Percentiles rank a stretch among this genome's conserved stretches.
Evolutionary conservation across 2,797 vertebrate genomes (phyloP).

Genomic region (Aldrovandia affinis): DNA sequence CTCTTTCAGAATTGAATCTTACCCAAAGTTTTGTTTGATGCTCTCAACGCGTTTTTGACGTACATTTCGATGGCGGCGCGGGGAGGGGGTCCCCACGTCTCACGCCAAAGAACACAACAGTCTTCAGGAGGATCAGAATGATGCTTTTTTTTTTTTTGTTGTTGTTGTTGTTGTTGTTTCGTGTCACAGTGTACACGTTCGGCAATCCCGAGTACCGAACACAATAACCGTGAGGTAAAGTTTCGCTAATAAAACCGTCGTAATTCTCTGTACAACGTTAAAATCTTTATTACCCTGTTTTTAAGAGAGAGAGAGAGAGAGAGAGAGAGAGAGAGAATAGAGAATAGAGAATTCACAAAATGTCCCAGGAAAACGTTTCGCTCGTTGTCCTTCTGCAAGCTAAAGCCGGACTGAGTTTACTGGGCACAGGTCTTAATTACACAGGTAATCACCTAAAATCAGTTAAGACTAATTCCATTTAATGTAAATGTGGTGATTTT

Average conservation of each 20-base stretch:
- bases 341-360: slow-evolving; percentile 38
- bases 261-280: slow-evolving; percentile 41
- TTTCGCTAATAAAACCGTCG: slow-evolving; percentile 42
- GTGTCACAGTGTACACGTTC: slow-evolving; percentile 56
- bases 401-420: slow-evolving; percentile 56
- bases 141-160: slow-evolving; percentile 22
- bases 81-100: slow-evolving; percentile 30
- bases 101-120: slow-evolving; percentile 43
- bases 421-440: slow-evolving; percentile 69
- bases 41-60: slow-evolving; percentile 47
- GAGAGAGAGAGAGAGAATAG: background rate
- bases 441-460: slow-evolving; percentile 59
- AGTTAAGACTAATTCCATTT: slow-evolving; percentile 60
- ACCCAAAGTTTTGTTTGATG: slow-evolving; percentile 61
- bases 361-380: slow-evolving; percentile 39
- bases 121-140: slow-evolving; percentile 38
- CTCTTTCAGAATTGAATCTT: slow-evolving; percentile 65
- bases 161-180: slow-evolving; percentile 27
- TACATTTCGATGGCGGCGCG: slow-evolving; percentile 39
- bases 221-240: slow-evolving; percentile 40
- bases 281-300: slow-evolving; percentile 76
- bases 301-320: background rate
- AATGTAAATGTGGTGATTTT: slow-evolving; percentile 58
- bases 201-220: slow-evolving; percentile 41
- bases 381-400: slow-evolving; percentile 47